Evolutionary conservation across 2,797 vertebrate species (phyloP).

Genomic region (Channallabes apus): DNA sequence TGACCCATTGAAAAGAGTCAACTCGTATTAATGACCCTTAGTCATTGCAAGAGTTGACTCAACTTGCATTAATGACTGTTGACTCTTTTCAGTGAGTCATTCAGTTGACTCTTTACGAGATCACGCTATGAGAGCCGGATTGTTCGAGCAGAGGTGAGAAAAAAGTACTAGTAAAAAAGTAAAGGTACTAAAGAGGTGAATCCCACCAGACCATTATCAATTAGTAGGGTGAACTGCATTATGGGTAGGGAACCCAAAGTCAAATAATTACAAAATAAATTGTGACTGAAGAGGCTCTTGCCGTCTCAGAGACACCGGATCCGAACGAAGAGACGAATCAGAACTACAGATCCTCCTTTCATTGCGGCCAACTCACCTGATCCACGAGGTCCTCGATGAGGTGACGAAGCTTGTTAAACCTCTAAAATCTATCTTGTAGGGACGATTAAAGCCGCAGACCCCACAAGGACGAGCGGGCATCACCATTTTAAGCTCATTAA

Average conservation of each 20-base stretch:
- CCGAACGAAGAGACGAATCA: not conserved
- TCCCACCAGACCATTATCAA: not conserved
- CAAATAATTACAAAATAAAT: not conserved
- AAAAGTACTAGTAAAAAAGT: too few species aligned
- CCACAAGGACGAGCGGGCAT: not conserved
- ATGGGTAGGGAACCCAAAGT: not conserved
- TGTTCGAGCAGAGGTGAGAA: too few species aligned
- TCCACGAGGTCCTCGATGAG: not conserved
- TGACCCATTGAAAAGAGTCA: too few species aligned
- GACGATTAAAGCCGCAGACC: slow-evolving; percentile 1
- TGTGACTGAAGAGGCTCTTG: not conserved
- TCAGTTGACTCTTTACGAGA: too few species aligned
- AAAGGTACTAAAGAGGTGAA: not conserved
- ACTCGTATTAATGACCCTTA: too few species aligned
- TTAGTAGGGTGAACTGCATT: not conserved
- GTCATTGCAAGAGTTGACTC: too few species aligned
- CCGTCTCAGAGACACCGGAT: not conserved
- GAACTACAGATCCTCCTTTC: not conserved
- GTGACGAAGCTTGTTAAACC: slow-evolving; percentile 12
- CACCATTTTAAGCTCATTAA: slow-evolving; percentile 16
- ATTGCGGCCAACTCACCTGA: not conserved
- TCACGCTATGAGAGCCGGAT: too few species aligned
- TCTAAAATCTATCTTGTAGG: not conserved
- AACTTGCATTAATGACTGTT: too few species aligned
- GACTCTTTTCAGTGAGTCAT: not conserved